Evolutionary conservation across 2,797 vertebrate genomes (phyloP).

Genomic region (Sphaeramia orbicularis): DNA sequence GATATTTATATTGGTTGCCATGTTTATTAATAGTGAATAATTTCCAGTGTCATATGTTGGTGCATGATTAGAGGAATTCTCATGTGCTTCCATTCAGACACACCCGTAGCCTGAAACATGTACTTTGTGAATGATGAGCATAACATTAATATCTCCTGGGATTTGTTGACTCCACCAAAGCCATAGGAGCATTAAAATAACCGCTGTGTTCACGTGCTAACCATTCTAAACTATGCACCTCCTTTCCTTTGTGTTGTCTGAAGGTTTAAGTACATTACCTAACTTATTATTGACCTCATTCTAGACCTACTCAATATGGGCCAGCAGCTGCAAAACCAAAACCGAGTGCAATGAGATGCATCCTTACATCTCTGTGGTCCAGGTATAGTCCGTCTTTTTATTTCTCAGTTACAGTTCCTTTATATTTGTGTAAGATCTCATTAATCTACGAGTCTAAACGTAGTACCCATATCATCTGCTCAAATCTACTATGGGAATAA

Average conservation of each 20-base stretch:
- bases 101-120: no score
- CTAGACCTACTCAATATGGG: constrained; percentile 97
- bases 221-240: neutral
- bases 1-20: no score
- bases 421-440: neutral
- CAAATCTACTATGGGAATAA: neutral
- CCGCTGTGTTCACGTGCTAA: neutral
- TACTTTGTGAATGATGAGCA: no score
- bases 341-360: constrained; percentile 96
- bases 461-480: neutral
- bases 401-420: neutral
- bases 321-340: constrained; percentile 98
- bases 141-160: neutral
- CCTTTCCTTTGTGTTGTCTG: neutral
- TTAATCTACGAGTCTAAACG: constrained; percentile 7
- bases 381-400: constrained; percentile 83
- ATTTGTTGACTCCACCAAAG: neutral
- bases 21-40: no score
- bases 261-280: neutral
- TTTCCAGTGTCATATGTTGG: no score
- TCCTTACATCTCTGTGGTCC: constrained; percentile 95
- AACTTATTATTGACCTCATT: constrained; percentile 11
- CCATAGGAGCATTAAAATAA: constrained; percentile 1
- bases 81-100: no score
- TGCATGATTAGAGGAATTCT: no score